Evolutionary conservation across 2,888 invertebrate genomes (phyloP), one percentile per base, ranked within the genome.

Genomic region (Ceriagrion tenellum): DNA sequence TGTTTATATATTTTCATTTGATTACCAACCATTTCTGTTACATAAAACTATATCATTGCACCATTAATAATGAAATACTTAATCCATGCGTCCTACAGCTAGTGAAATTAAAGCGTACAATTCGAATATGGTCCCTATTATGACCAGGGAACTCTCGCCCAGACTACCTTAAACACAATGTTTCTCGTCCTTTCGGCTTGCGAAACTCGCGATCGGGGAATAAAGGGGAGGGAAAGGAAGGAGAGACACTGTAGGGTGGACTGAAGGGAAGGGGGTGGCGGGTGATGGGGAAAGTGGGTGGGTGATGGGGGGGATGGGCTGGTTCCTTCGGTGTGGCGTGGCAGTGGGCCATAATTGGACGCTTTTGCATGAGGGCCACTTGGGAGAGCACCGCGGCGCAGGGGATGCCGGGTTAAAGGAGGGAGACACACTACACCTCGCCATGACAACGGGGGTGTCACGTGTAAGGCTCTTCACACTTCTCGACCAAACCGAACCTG

Each of bases 311-410:
- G 3, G 23, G 81, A 55, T 26, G 20, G 55, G 89, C 13, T 47
- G 88, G 89, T 89, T 89, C 89, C 81, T 81, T 81, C 81, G 35
- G 59, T 59, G 59, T 59, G 35, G 47, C 40, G 40, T 63, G 63
- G 47, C 69, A 74, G 40, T 69, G 69, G 93, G 91, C 63, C 63
- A 63, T 91, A 91, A 91, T 91, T 91, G 91, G 91, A 93, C 69
- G 93, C 93, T 93, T 93, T 59, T 74, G 69, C 93, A 74, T 55
- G 93, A 89, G 91, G 93, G 69, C 93, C 93, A 93, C 93, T 93
- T 93, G 93, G 93, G 93, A 89, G 26, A 89, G 26, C 69, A 47
- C 93, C n/a, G 26, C 69, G 69, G 63, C 40, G 63, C 40, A 55
- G n/a, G 55, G 55, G 89, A 40, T n/a, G 40, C n/a, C 4, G 26